These are phyloP conservation scores for Salvelinus namaycush DNA, from an alignment of 2,113 vertebrate genomes.

Conservation along the genomic window DNA sequence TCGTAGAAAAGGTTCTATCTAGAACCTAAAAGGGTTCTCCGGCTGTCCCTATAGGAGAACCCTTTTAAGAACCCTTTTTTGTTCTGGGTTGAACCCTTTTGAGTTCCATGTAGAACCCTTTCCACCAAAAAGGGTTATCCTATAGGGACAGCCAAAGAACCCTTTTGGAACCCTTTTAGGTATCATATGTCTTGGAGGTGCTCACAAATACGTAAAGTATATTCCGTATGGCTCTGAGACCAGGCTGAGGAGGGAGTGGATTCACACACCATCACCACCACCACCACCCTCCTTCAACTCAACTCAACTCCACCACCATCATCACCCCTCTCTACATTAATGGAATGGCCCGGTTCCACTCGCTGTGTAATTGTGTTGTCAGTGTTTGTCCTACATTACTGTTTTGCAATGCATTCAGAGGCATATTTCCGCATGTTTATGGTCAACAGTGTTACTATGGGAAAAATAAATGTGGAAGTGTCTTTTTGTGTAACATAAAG, in stretches of 20 bases:
- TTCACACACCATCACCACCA: not conserved
- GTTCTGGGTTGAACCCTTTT: no score
- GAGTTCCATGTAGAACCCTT: no score
- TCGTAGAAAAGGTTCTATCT: no score
- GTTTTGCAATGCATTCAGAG: not conserved
- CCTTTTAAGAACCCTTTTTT: no score
- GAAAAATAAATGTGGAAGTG: not conserved
- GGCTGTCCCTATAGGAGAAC: no score
- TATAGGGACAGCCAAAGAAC: no score
- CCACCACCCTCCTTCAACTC: not conserved
- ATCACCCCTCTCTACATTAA: not conserved
- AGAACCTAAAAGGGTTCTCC: no score
- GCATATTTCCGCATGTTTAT: not conserved
- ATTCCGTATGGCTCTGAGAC: no score
- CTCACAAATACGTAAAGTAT: no score
- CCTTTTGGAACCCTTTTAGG: no score
- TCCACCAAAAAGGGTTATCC: no score
- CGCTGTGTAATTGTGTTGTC: not conserved
- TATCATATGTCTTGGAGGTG: no score
- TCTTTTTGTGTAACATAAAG: not conserved
- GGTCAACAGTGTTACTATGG: not conserved
- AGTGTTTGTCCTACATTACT: not conserved
- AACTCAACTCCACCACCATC: not conserved
- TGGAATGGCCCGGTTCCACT: not conserved
- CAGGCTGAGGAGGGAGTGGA: slow-evolving; percentile 5